These are phyloP conservation scores for Phylloscopus collybita DNA, from an alignment of 2,797 vertebrate species.

Conservation along the genomic window DNA sequence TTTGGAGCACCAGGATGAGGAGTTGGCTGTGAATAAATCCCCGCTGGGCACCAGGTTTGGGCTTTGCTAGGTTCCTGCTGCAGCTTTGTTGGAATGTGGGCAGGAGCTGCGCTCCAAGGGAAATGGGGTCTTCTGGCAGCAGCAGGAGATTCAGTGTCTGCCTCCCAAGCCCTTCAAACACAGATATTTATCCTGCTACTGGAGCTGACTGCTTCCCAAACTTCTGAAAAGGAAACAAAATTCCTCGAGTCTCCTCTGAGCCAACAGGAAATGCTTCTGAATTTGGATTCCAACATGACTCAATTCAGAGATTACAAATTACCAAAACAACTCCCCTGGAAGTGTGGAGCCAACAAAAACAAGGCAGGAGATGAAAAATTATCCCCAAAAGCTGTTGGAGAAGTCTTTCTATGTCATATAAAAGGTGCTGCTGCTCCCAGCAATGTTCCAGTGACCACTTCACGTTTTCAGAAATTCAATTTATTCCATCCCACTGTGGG, in stretches of 20 bases:
- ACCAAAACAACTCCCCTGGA: slow-evolving; percentile 9
- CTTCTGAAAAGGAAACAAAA: slow-evolving; percentile 4
- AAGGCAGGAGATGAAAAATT: not conserved
- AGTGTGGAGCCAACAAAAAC: not conserved
- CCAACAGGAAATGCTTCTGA: slow-evolving; percentile 44
- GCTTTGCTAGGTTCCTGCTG: not conserved
- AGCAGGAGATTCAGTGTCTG: not conserved
- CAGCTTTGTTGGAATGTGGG: not conserved
- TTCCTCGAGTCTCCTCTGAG: not conserved
- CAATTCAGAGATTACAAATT: not conserved
- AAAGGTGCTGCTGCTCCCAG: not conserved
- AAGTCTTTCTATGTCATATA: not conserved
- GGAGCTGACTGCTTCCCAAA: not conserved
- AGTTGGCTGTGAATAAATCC: not conserved
- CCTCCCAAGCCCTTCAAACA: not conserved
- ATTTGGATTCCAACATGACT: not conserved
- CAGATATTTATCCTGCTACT: not conserved
- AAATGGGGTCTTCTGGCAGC: not conserved
- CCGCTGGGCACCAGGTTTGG: not conserved
- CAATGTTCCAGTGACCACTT: not conserved
- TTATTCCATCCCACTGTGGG: not conserved
- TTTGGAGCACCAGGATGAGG: accelerated
- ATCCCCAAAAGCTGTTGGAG: not conserved
- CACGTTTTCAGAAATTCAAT: not conserved
- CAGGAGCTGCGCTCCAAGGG: not conserved